Percentiles rank a stretch among this genome's conserved stretches.
Evolutionary conservation across 2,113 vertebrate species (phyloP).

Genomic region (Scatophagus argus): DNA sequence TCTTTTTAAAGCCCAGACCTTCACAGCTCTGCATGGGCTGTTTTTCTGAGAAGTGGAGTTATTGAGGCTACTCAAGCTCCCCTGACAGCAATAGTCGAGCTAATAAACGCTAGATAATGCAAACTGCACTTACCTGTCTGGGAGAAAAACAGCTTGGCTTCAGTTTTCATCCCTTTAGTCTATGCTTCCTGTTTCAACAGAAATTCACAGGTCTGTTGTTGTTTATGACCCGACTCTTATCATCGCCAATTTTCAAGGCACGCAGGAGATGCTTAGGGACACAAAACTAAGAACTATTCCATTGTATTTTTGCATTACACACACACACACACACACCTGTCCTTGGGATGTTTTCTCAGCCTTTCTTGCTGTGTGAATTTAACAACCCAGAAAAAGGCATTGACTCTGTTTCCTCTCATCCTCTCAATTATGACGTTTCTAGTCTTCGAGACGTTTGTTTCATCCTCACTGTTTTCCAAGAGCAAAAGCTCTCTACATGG

Average conservation of each 20-base stretch:
- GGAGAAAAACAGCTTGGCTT: slow-evolving; percentile 52
- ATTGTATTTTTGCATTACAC: slow-evolving; percentile 37
- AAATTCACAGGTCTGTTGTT: slow-evolving; percentile 11
- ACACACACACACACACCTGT: too few relatives aligned
- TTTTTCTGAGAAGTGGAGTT: slow-evolving; percentile 21
- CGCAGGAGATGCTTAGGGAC: neutral
- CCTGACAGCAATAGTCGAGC: slow-evolving; percentile 41
- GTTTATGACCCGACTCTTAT: slow-evolving; percentile 36
- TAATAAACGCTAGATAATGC: slow-evolving; percentile 60
- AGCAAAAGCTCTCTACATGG: neutral
- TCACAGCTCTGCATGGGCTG: neutral
- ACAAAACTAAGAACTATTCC: slow-evolving; percentile 1
- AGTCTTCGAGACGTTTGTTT: neutral
- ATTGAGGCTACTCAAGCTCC: slow-evolving; percentile 31
- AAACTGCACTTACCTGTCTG: slow-evolving; percentile 52
- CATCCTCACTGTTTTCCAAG: neutral
- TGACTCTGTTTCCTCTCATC: neutral
- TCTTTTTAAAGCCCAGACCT: slow-evolving; percentile 17
- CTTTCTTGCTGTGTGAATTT: slow-evolving; percentile 1
- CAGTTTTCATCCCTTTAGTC: slow-evolving; percentile 28
- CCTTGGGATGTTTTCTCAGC: slow-evolving; percentile 1
- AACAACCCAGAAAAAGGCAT: neutral
- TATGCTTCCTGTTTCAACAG: slow-evolving; percentile 4
- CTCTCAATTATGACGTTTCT: neutral
- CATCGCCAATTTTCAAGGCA: slow-evolving; percentile 20